Evolutionary conservation across 2,113 vertebrate species (phyloP).

Genomic region (Excalfactoria chinensis): DNA sequence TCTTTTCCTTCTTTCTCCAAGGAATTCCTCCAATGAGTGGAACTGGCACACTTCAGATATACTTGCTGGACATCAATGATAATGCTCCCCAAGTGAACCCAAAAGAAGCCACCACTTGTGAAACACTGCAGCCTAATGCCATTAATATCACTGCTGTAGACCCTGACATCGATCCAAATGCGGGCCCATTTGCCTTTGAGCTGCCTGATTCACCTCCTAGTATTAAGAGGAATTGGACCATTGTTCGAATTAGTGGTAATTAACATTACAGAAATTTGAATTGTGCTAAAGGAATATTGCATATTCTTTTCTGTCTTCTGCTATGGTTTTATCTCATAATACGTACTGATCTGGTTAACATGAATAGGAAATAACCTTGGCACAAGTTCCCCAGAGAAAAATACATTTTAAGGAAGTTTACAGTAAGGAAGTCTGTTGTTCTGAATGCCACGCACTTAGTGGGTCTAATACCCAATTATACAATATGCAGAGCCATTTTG

Average conservation of each 20-base stretch:
- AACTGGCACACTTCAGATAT: constrained; percentile 94
- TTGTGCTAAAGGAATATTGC: background rate
- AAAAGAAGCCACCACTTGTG: constrained; percentile 91
- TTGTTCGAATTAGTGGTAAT: constrained; percentile 91
- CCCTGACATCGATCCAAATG: constrained; percentile 94
- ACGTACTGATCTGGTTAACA: background rate
- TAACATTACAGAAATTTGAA: background rate
- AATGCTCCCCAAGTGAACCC: constrained; percentile 94
- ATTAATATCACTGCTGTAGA: constrained; percentile 97
- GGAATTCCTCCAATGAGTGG: constrained; percentile 91
- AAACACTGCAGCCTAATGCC: constrained; percentile 92
- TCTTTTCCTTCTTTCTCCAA: constrained; percentile 51
- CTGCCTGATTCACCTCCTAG: constrained; percentile 85
- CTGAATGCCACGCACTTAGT: background rate
- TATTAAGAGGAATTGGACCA: constrained; percentile 94
- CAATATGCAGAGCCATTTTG: background rate
- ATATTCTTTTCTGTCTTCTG: background rate
- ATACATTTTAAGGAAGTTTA: background rate
- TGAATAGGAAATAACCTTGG: background rate
- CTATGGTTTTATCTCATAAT: background rate
- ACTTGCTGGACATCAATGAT: constrained; percentile 95
- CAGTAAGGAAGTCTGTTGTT: background rate
- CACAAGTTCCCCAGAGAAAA: background rate
- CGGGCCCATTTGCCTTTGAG: constrained; percentile 95
- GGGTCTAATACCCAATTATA: background rate